Conservation (phyloP, 2,797 vertebrate species). For the Toxotes lorentzi region DNA sequence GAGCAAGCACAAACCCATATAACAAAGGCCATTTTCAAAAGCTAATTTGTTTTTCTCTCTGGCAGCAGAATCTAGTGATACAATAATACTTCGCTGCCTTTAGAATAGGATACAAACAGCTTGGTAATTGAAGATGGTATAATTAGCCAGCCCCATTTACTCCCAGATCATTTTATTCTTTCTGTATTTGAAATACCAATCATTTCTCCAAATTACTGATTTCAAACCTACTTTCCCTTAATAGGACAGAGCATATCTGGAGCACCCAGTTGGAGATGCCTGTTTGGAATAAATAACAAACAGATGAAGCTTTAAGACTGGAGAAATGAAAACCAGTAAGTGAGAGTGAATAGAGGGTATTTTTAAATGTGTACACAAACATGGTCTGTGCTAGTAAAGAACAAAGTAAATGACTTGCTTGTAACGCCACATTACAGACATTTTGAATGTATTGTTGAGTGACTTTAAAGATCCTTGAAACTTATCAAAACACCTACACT, state of each 20-base stretch:
- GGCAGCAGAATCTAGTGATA: conserved; percentile 44
- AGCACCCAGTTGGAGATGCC: conserved; percentile 22
- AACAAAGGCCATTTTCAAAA: conserved; percentile 69
- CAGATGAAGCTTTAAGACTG: conserved; percentile 33
- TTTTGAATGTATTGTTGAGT: not conserved
- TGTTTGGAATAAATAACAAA: conserved; percentile 54
- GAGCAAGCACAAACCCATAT: conserved; percentile 50
- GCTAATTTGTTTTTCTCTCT: conserved; percentile 70
- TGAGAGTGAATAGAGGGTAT: conserved; percentile 23
- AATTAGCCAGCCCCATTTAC: conserved; percentile 61
- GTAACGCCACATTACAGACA: not conserved
- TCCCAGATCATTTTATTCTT: conserved; percentile 25
- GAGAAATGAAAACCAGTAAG: conserved; percentile 32
- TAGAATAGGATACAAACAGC: conserved; percentile 44
- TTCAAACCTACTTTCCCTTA: conserved; percentile 42
- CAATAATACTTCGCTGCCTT: conserved; percentile 56
- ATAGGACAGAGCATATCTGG: conserved; percentile 38
- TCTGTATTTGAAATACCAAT: conserved; percentile 49
- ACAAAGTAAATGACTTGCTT: not conserved
- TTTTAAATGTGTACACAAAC: conserved; percentile 33
- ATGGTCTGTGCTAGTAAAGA: not conserved
- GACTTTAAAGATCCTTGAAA: not conserved
- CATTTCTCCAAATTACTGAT: conserved; percentile 49
- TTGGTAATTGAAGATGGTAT: conserved; percentile 56
- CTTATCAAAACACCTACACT: not conserved